A percentile compares a stretch with the other conserved stretches of the same genome.
Evolutionary conservation across 2,888 invertebrate genomes (phyloP).

Genomic region (Macaria notata): DNA sequence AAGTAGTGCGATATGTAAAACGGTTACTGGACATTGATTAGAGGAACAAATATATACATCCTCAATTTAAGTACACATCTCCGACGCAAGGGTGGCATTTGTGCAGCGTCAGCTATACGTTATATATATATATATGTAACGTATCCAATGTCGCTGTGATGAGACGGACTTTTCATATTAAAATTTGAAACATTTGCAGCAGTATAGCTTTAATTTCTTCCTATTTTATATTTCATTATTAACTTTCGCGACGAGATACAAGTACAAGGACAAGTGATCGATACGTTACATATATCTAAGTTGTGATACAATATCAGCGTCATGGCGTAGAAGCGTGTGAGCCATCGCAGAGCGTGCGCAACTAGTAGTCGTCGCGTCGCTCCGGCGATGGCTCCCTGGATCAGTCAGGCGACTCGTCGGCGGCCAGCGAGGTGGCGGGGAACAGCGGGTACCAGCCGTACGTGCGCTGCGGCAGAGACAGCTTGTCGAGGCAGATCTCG

Average conservation of each 20-base stretch:
- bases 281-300: slow-evolving; percentile 8
- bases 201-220: no score
- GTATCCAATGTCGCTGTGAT: no score
- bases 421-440: slow-evolving; percentile 91
- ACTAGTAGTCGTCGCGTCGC: slow-evolving; percentile 64
- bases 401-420: slow-evolving; percentile 81
- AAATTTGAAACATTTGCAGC: no score
- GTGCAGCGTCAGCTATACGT: not conserved
- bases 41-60: slow-evolving; percentile 13
- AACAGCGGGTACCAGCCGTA: slow-evolving; percentile 96
- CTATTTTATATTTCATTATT: no score
- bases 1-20: slow-evolving; percentile 13
- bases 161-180: no score
- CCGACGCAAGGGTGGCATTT: slow-evolving; percentile 15
- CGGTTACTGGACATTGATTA: slow-evolving; percentile 13
- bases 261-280: no score
- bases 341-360: slow-evolving; percentile 57
- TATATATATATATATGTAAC: slow-evolving; percentile 8
- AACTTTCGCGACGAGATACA: no score
- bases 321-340: slow-evolving; percentile 23
- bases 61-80: not conserved
- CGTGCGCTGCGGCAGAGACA: slow-evolving; percentile 90
- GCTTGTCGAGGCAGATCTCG: slow-evolving; percentile 91
- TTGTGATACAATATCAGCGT: slow-evolving; percentile 30
- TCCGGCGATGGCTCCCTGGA: slow-evolving; percentile 80